Conservation (phyloP, 1,140 invertebrate genomes). For the Trichoplusia ni region DNA sequence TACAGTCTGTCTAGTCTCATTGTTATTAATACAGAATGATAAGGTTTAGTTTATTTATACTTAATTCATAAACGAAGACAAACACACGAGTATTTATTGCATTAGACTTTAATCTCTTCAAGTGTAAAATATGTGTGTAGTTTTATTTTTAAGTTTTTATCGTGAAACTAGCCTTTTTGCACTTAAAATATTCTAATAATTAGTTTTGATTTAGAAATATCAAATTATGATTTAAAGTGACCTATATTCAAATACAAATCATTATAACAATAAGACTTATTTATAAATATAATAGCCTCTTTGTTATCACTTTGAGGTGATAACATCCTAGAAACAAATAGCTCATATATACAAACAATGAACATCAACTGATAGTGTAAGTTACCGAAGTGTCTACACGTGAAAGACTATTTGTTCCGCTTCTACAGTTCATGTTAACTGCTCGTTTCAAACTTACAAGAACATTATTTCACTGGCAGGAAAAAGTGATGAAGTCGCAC, state of each 20-base stretch:
- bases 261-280: too few relatives aligned
- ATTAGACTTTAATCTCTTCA: too few relatives aligned
- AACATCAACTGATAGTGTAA: background rate
- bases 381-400: conserved; percentile 2
- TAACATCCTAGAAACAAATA: background rate
- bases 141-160: too few relatives aligned
- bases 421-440: too few relatives aligned
- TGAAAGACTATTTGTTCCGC: conserved; percentile 14
- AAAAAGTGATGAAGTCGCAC: background rate
- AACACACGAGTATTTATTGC: too few relatives aligned
- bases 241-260: too few relatives aligned
- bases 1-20: conserved; percentile 2
- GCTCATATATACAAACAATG: background rate
- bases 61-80: background rate
- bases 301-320: background rate
- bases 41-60: conserved; percentile 5
- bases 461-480: conserved; percentile 43
- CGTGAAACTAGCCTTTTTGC: too few relatives aligned
- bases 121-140: too few relatives aligned
- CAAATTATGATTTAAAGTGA: too few relatives aligned
- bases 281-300: too few relatives aligned
- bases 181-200: too few relatives aligned
- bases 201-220: too few relatives aligned
- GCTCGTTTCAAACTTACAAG: conserved; percentile 46
- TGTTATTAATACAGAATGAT: background rate